Evolutionary conservation across 2,113 vertebrate genomes (phyloP).

Genomic region (Marmota monax): DNA sequence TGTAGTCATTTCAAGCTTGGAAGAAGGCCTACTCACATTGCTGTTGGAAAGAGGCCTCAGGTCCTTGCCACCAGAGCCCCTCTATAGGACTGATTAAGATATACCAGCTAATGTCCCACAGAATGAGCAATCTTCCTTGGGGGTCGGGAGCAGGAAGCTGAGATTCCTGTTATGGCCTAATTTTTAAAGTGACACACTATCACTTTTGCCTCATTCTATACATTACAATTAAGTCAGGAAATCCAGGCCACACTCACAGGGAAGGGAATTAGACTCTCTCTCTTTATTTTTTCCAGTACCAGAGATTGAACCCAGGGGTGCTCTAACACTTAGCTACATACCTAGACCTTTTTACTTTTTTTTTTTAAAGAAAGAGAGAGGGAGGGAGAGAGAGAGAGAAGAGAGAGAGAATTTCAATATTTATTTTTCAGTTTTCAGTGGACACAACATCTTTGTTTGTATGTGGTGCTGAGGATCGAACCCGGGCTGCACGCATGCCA

Average conservation of each 20-base stretch:
- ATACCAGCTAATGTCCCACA: not conserved
- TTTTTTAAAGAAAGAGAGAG: too few species aligned
- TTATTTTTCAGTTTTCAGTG: too few species aligned
- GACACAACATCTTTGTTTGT: too few species aligned
- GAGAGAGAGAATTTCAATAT: too few species aligned
- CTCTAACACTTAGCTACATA: too few species aligned
- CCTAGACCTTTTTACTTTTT: too few species aligned
- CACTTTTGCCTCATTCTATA: not conserved
- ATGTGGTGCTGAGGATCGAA: too few species aligned
- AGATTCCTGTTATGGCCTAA: not conserved
- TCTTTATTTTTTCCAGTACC: too few species aligned
- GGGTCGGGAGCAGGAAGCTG: not conserved
- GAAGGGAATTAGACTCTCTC: too few species aligned
- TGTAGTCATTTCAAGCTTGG: not conserved
- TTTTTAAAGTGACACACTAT: not conserved
- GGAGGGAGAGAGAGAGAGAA: too few species aligned
- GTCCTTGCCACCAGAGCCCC: not conserved
- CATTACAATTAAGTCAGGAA: not conserved
- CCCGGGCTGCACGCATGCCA: too few species aligned
- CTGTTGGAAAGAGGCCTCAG: not conserved
- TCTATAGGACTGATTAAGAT: not conserved
- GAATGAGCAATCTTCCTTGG: not conserved
- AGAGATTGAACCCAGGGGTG: too few species aligned
- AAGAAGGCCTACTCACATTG: not conserved
- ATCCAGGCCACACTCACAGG: not conserved